Evolutionary conservation across 2,797 vertebrate species (phyloP).

Genomic region (Tenualosa thibaudeaui): DNA sequence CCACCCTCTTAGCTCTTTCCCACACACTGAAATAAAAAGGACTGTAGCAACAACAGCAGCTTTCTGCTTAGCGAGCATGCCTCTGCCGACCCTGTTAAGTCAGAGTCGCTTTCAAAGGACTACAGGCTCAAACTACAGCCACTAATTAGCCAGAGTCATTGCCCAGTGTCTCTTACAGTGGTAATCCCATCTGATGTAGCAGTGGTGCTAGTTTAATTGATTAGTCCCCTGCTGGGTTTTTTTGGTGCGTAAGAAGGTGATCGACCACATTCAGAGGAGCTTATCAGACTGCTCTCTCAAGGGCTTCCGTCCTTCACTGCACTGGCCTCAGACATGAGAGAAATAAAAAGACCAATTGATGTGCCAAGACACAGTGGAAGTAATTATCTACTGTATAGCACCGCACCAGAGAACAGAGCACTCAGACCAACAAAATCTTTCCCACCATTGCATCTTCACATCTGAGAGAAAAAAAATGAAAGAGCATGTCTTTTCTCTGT

Average conservation of each 20-base stretch:
- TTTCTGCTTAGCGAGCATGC: neutral
- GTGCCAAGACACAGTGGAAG: slow-evolving; percentile 37
- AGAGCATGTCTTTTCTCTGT: neutral
- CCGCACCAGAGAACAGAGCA: neutral
- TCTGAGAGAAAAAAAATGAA: slow-evolving; percentile 17
- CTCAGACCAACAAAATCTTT: slow-evolving; percentile 44
- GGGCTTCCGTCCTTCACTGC: slow-evolving; percentile 40
- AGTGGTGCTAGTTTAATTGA: slow-evolving; percentile 68
- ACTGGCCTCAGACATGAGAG: slow-evolving; percentile 29
- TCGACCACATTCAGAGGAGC: slow-evolving; percentile 52
- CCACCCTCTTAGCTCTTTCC: neutral
- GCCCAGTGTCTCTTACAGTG: slow-evolving; percentile 60
- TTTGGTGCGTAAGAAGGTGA: slow-evolving; percentile 57
- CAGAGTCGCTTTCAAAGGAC: slow-evolving; percentile 40
- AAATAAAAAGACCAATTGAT: slow-evolving; percentile 42
- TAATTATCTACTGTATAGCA: slow-evolving; percentile 34
- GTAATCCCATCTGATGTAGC: slow-evolving; percentile 68
- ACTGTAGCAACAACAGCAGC: neutral
- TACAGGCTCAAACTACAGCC: slow-evolving; percentile 59
- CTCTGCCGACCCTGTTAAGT: slow-evolving; percentile 14
- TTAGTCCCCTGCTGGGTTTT: slow-evolving; percentile 52
- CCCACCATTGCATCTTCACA: slow-evolving; percentile 15
- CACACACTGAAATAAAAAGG: neutral
- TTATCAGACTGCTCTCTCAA: neutral
- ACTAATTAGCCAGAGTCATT: slow-evolving; percentile 70